Percentiles rank a stretch among this genome's conserved stretches.
phyloP scores from a whole-genome alignment of 1,140 invertebrate genomes.

The Diuraphis noxia region DNA sequence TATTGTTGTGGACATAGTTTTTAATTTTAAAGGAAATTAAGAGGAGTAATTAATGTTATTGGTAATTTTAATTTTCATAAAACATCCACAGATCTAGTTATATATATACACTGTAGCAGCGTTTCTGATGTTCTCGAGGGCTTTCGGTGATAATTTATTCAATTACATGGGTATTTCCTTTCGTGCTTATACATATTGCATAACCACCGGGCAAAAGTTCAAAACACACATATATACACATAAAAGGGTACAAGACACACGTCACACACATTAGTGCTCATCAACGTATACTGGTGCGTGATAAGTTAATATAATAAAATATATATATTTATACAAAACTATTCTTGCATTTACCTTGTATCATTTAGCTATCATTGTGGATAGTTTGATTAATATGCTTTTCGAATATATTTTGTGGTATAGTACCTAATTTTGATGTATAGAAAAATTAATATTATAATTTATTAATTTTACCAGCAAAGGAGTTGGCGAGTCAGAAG shows the following conservation, averaged over 20 bases:
- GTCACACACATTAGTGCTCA: not conserved
- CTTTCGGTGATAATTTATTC: slow-evolving; percentile 20
- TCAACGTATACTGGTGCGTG: not conserved
- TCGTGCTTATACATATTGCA: not conserved
- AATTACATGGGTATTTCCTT: slow-evolving; percentile 23
- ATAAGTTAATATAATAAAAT: not conserved
- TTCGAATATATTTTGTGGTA: not conserved
- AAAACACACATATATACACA: not conserved
- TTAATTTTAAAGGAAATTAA: not conserved
- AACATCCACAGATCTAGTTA: not conserved
- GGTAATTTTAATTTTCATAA: not conserved
- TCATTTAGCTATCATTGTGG: not conserved
- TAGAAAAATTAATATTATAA: not conserved
- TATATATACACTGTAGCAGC: not conserved
- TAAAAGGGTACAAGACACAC: not conserved
- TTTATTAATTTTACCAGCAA: slow-evolving; percentile 14
- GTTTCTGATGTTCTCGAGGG: not conserved
- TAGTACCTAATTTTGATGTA: not conserved
- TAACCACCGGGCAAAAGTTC: not conserved
- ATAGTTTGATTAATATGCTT: not conserved
- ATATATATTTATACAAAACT: not conserved
- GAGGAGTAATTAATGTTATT: slow-evolving; percentile 1
- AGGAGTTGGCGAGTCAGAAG: slow-evolving; percentile 36
- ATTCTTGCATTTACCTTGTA: not conserved
- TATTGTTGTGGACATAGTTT: not conserved